Base-by-base conservation (phyloP, 1,140 invertebrate genomes). In the Drosophila oshimai region DNA sequence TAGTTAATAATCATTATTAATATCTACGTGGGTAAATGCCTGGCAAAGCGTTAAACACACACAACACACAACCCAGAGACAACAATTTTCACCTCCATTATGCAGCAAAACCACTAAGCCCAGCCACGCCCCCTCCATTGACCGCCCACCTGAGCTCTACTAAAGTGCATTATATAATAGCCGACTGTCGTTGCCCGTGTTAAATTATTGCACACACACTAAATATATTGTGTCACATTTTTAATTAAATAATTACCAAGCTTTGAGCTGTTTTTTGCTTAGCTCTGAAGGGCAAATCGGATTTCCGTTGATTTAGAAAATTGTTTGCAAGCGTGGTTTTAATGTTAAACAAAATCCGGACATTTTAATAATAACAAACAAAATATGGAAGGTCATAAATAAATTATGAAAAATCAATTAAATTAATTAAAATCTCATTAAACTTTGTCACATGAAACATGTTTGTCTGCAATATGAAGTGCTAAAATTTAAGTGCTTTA, bases 1-100 rank as follows among this genome's bases (percentile, higher is more conserved):
- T 74, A 74, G 55, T 74, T 70, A 80, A 80, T 79, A 80, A 80
- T 60, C 51, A 70, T 79, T 79, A 79, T 80, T 80, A 79, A 74
- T 74, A 58, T 69, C 54, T 54, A 58, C 69, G 51, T 74, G 61
- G 54, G 33, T 39, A 46, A 70, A 49, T 47, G 61, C 28, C 39
- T 54, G 58, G 15, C 36, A 62, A 73, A 74, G 50, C 62, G 44
- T 24, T 42, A 51, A 18, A 37, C 13, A 39, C 31, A 47, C 49
- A 73, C 61, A 39, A 28, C 44, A 47, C 41, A 9, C 12, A 10
- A 26, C n/a, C 50, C 31, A 45, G 34, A 72, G 31, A 47, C 70
- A 72, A 17, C 60, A 46, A 78, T 78, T 78, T 67, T 41, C 51
- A 49, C 13, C 50, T 69, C 12, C 51, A 68, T 74, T 47, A 50